These are phyloP conservation scores for Hofmannophila pseudospretella DNA, from an alignment of 2,888 invertebrate genomes.

Conservation along the genomic window DNA sequence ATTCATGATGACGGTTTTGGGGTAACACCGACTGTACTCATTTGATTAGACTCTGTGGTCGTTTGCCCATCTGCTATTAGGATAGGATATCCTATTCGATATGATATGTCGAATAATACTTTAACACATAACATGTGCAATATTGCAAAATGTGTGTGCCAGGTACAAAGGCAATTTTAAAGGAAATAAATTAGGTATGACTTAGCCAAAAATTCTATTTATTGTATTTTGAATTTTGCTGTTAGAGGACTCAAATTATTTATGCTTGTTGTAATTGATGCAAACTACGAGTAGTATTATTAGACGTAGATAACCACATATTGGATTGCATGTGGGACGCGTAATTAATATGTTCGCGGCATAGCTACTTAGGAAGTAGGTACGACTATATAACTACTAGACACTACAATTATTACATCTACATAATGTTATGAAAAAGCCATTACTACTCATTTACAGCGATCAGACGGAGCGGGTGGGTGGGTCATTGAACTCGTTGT, in stretches of 20 bases:
- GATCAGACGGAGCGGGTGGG: constrained; percentile 29
- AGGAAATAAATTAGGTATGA: too few relatives aligned
- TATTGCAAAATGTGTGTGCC: too few relatives aligned
- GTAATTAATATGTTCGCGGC: constrained; percentile 47
- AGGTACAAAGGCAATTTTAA: too few relatives aligned
- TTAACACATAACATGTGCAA: too few relatives aligned
- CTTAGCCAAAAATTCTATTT: too few relatives aligned
- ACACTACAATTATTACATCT: constrained; percentile 18
- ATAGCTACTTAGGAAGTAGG: constrained; percentile 56
- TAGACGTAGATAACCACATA: constrained; percentile 13
- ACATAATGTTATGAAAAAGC: constrained; percentile 45
- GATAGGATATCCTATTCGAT: too few relatives aligned
- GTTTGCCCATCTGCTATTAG: too few relatives aligned
- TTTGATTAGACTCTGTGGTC: too few relatives aligned
- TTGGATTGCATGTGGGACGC: constrained; percentile 19
- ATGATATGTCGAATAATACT: too few relatives aligned
- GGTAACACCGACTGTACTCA: too few relatives aligned
- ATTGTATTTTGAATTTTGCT: constrained; percentile 10
- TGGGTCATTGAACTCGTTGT: constrained; percentile 45
- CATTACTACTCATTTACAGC: constrained; percentile 55
- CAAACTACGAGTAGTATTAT: constrained; percentile 23
- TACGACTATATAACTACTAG: constrained; percentile 11
- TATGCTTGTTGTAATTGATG: too few relatives aligned
- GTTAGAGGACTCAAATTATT: constrained; percentile 18
- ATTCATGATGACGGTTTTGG: too few relatives aligned